phyloP scores from a whole-genome alignment of 2,113 vertebrate species.

The Labrus mixtus region DNA sequence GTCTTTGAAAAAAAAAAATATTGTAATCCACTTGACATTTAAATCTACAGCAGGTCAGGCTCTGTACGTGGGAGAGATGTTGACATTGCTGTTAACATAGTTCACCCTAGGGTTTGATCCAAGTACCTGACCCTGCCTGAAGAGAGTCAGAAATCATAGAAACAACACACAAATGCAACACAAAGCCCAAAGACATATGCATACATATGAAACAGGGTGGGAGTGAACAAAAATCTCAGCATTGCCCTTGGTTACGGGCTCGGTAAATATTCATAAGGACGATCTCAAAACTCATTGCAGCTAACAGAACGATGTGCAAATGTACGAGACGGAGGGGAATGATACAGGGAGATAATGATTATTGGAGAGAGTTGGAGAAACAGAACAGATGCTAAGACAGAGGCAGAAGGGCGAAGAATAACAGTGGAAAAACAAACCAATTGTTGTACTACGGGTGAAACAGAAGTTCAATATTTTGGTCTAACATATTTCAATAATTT shows the following conservation, averaged over 20 bases:
- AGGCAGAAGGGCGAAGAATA: constrained; percentile 23
- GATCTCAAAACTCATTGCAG: constrained; percentile 29
- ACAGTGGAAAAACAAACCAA: background rate
- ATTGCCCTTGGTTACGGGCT: constrained; percentile 51
- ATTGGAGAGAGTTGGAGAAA: constrained; percentile 24
- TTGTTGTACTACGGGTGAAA: constrained; percentile 9
- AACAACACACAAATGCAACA: constrained; percentile 16
- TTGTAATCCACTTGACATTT: constrained; percentile 5
- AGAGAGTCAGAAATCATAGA: constrained; percentile 35
- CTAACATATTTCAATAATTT: constrained; percentile 1
- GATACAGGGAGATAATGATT: constrained; percentile 45
- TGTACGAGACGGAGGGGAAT: constrained; percentile 32
- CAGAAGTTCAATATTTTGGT: background rate
- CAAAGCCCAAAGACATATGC: constrained; percentile 35
- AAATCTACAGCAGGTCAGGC: constrained; percentile 5
- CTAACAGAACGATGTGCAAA: constrained; percentile 30
- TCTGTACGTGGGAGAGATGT: constrained; percentile 12
- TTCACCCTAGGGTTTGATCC: constrained; percentile 39
- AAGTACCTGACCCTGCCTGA: constrained; percentile 47
- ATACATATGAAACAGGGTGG: constrained; percentile 43
- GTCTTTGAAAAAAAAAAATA: background rate
- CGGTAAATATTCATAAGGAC: constrained; percentile 74
- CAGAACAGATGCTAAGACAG: constrained; percentile 36
- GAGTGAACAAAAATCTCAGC: constrained; percentile 43
- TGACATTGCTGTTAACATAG: constrained; percentile 37